These are phyloP conservation scores for Nyctibius grandis DNA, from an alignment of 2,797 vertebrate species.

Conservation along the genomic window DNA sequence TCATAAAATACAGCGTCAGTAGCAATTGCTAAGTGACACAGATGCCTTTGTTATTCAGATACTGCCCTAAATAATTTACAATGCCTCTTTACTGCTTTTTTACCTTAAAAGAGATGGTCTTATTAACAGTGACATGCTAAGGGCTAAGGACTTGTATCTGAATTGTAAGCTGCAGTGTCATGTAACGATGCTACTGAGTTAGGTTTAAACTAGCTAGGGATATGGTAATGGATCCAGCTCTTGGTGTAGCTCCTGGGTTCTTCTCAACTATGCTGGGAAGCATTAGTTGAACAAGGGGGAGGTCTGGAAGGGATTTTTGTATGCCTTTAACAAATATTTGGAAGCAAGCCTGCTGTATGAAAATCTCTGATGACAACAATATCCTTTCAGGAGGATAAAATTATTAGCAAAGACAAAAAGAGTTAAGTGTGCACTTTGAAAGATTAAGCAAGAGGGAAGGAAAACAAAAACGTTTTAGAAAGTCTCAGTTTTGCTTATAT, in stretches of 20 bases:
- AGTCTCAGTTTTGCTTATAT: background rate
- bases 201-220: background rate
- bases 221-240: background rate
- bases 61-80: background rate
- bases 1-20: background rate
- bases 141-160: background rate
- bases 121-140: background rate
- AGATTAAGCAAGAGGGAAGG: background rate
- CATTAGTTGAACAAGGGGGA: background rate
- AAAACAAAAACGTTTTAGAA: background rate
- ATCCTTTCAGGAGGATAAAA: background rate
- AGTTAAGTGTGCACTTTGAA: background rate
- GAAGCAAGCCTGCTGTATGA: background rate
- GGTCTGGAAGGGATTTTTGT: background rate
- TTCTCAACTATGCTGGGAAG: background rate
- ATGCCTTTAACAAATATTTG: constrained; percentile 27
- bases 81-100: background rate
- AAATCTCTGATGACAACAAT: background rate
- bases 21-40: constrained; percentile 9
- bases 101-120: background rate
- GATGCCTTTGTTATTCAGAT: background rate
- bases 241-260: background rate
- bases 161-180: background rate
- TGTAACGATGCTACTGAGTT: background rate
- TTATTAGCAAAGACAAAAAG: background rate